Evolutionary conservation across 2,888 invertebrate species (phyloP).

Genomic region (Caenorhabditis auriculariae): DNA sequence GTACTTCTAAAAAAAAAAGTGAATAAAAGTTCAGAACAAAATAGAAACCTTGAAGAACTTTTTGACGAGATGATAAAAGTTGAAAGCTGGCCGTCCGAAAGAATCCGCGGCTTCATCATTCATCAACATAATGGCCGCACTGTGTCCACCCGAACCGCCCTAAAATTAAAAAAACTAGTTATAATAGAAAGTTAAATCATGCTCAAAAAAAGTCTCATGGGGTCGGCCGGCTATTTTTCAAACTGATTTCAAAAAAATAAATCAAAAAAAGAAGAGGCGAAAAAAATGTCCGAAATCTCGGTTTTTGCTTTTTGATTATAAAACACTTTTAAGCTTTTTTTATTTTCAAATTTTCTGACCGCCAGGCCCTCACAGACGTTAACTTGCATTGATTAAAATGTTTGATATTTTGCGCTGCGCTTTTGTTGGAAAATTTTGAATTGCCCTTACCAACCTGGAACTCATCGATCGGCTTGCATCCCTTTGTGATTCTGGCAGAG

Average conservation of each 20-base stretch:
- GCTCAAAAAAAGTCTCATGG: not conserved
- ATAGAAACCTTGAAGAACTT: constrained; percentile 61
- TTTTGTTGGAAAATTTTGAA: not conserved
- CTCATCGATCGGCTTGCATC: constrained; percentile 41
- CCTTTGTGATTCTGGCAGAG: constrained; percentile 47
- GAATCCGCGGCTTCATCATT: constrained; percentile 53
- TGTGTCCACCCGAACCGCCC: constrained; percentile 34
- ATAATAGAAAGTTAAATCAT: not conserved
- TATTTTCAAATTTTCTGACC: too few species aligned
- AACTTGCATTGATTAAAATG: too few species aligned
- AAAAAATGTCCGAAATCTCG: not conserved
- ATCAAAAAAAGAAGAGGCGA: not conserved
- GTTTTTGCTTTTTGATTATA: not conserved
- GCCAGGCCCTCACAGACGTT: too few species aligned
- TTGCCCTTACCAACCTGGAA: constrained; percentile 17
- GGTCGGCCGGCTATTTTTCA: not conserved
- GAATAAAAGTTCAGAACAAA: too few species aligned
- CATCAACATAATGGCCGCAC: constrained; percentile 55
- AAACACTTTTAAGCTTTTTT: too few species aligned
- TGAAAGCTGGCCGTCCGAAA: constrained; percentile 62
- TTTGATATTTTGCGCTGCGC: not conserved
- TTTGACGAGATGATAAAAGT: constrained; percentile 61
- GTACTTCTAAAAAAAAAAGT: constrained; percentile 33
- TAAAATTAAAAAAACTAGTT: constrained; percentile 9
- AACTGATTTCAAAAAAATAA: not conserved